Base-by-base conservation (phyloP, 2,888 invertebrate species). In the Mesorhabditis belari region DNA sequence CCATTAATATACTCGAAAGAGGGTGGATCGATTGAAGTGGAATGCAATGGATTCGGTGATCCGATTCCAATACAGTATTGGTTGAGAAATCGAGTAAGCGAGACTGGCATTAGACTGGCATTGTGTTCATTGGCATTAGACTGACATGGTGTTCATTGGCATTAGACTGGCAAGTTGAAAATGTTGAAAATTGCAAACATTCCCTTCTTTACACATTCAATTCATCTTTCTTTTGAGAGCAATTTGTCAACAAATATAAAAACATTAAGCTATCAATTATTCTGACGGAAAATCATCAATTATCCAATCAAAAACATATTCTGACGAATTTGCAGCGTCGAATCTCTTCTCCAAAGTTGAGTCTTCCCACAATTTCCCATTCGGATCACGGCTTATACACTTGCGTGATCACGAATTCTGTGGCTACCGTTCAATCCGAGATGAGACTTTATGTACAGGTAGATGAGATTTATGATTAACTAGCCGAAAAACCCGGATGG, bases 31-130 rank as follows among this genome's bases (percentile, higher is more conserved):
- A 19, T 77, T 19, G 60, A 67, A 17, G 60, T 76, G 25, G 69
- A 67, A 5, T 78, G 78, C 53, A 65, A 65, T 44, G 77, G 77
- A 3, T 77, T 78, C 57, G 78, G 75, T 2, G 77, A 77, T 61
- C 77, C 77, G 0, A 64, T 74, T 57, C 76, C 77, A 4, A 71
- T 74, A 58, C 72, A 74, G 21, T 76, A 76, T 57, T 78, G 78
- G 78, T 58, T 70, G 12, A 64, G 73, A 29, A n/a, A n/a, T n/a
- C n/a, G n/a, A n/a, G n/a, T n/a, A n/a, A n/a, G n/a, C n/a, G n/a
- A n/a, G n/a, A n/a, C n/a, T n/a, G n/a, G n/a, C n/a, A n/a, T n/a
- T n/a, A n/a, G n/a, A n/a, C n/a, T n/a, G n/a, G n/a, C n/a, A n/a
- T n/a, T n/a, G n/a, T n/a, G n/a, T n/a, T n/a, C n/a, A n/a, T n/a